Evolutionary conservation across 2,113 vertebrate species (phyloP).

Genomic region (Lates calcarifer): DNA sequence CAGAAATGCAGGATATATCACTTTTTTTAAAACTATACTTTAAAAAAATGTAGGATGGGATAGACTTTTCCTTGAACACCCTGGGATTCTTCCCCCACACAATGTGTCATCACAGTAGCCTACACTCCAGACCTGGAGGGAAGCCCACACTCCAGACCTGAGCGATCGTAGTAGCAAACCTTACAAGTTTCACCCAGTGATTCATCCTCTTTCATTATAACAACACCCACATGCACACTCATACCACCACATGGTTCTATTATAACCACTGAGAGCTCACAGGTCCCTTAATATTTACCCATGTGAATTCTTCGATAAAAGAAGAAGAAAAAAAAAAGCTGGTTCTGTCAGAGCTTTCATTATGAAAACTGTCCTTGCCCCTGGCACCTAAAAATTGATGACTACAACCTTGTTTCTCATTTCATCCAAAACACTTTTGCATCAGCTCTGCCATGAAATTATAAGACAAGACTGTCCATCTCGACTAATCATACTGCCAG

Average conservation of each 20-base stretch:
- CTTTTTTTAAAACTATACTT: too few species aligned
- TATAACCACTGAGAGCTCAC: slow-evolving; percentile 24
- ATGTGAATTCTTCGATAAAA: slow-evolving; percentile 2
- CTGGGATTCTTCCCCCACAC: slow-evolving; percentile 44
- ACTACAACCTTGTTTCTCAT: background rate
- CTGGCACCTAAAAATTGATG: background rate
- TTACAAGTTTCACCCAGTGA: slow-evolving; percentile 57
- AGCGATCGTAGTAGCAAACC: slow-evolving; percentile 61
- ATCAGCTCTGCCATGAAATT: background rate
- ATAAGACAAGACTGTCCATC: background rate
- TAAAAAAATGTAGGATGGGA: slow-evolving; percentile 8
- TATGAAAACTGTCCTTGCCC: background rate
- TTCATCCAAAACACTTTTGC: background rate
- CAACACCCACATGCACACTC: slow-evolving; percentile 46
- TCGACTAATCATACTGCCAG: background rate
- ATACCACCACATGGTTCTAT: slow-evolving; percentile 23
- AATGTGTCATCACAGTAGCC: slow-evolving; percentile 58
- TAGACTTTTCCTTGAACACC: slow-evolving; percentile 24
- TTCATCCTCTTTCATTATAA: slow-evolving; percentile 64
- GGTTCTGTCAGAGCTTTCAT: background rate
- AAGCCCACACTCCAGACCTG: slow-evolving; percentile 58
- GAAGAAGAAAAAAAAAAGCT: background rate
- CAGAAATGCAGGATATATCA: slow-evolving; percentile 6
- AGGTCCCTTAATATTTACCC: background rate
- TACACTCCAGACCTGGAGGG: slow-evolving; percentile 55